Evolutionary conservation across 2,888 invertebrate genomes (phyloP), one percentile per base, ranked within the genome.

Genomic region (Caenorhabditis uteleia): DNA sequence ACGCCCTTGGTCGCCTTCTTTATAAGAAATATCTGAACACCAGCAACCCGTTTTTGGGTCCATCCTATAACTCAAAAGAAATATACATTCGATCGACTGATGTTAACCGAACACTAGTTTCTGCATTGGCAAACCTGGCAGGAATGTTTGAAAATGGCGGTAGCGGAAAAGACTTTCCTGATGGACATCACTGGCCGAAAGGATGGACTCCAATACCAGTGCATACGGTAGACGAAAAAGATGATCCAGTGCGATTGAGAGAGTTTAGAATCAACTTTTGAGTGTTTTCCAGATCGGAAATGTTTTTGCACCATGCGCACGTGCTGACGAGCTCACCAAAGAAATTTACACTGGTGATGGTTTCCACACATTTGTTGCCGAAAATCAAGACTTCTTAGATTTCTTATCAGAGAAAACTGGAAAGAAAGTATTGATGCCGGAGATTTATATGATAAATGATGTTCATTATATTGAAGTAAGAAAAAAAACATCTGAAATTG

Each of bases 81-180:
- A 57, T 85, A 23, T 73, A 77, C 56, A 77, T 85, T 16, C 74
- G 82, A 10, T 84, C 84, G 42, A 85, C 85, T 8, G 82, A 84
- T 54, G 71, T 70, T 23, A 84, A 84, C 44, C 65, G 85, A 29
- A 84, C 84, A 0, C 57, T 85, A 33, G 92, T 92, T 91, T 92
- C 92, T 56, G 93, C 91, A 0, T 88, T 89, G 80, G 87, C 89
- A 1, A 90, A 91, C 83, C 86, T 93, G 67, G 92, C 92, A 44
- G 93, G 91, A 3, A 85, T 92, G 55, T 91, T 88, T 83, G 89
- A 70, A 4, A 51, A 55, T 6, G 78, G 78, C 14, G 48, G 54
- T 8, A 34, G 58, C 0, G 78, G 78, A 14, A 48, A 26, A 2
- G 77, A 77, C 29, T 76, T 57, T 46, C 78, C 78, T 7, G 54